Conservation (phyloP, 2,888 invertebrate species). For the Adela reaumurella region DNA sequence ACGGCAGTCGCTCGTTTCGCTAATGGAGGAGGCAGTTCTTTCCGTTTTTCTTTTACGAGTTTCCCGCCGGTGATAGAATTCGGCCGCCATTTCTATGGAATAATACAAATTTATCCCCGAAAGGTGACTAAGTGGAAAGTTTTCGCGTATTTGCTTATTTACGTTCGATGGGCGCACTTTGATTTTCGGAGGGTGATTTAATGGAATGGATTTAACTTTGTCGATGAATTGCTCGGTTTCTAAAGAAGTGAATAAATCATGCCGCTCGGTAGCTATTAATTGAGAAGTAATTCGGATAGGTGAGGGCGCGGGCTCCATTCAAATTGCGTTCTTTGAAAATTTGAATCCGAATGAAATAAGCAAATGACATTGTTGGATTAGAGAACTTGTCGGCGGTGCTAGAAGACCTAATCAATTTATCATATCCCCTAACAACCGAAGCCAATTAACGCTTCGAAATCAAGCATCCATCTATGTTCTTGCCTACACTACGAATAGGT, state of each 20-base stretch:
- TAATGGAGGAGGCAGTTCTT: constrained; percentile 38
- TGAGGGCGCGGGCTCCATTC: background rate
- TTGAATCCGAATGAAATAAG: too few species aligned
- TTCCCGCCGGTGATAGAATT: background rate
- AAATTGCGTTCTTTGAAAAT: too few species aligned
- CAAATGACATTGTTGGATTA: too few species aligned
- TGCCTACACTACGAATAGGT: too few species aligned
- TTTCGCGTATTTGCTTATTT: background rate
- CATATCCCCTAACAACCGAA: too few species aligned
- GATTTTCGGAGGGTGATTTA: background rate
- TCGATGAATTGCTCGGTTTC: background rate
- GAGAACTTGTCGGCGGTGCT: too few species aligned
- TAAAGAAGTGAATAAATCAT: background rate
- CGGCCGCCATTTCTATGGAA: background rate
- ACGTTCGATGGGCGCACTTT: background rate
- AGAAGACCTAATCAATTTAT: too few species aligned
- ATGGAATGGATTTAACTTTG: background rate
- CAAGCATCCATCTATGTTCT: too few species aligned
- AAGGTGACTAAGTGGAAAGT: background rate
- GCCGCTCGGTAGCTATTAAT: background rate
- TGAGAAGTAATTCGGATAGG: background rate
- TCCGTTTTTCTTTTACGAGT: background rate
- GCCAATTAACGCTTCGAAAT: too few species aligned
- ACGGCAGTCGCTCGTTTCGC: constrained; percentile 33
- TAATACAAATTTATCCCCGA: background rate